Base-by-base conservation (phyloP, 2,113 vertebrate genomes). In the Nesogale talazaci region DNA sequence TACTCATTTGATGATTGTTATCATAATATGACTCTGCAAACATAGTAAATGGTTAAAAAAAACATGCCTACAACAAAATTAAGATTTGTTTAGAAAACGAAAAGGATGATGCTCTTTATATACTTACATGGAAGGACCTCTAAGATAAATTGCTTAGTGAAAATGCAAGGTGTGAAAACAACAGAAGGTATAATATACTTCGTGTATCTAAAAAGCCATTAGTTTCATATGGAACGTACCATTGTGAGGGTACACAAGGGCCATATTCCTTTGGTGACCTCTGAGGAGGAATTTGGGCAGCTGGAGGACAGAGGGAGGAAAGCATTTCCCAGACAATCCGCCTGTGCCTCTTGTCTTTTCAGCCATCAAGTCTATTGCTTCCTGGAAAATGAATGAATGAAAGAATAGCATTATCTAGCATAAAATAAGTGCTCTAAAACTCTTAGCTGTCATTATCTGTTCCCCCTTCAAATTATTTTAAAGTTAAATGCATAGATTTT, bases 401-500 rank as follows among this genome's bases (percentile, higher is more conserved):
- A 57, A 52, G 5, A 52, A 52, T 78, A 46, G 77, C 14, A 61
- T 10, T 67, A 67, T 61, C 31, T 81, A 56, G 70, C 42, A 91
- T 76, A 90, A 90, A 93, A 80, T 88, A 86, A 89, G 5, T 57
- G 56, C 57, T 81, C 46, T 61, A 84, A 93, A 91, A 59, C 52
- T 40, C n/a, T 65, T 40, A 79, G 27, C 15, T 91, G 65, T 91
- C 69, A 70, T 86, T 81, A 36, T 61, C 67, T 12, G 70, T 22
- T 91, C n/a, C 20, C 56, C 9, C 4, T 52, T 7, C 34, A 77
- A 91, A 56, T 81, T 80, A 84, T 85, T 92, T 85, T 85, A 75
- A 89, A 85, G n/a, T 38, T 69, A 83, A 91, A 94, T 72, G 36
- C 6, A 77, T 14, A 84, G 5, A 63, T 76, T n/a, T 56, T 72